Base-by-base conservation (phyloP, 2,797 vertebrate species). In the Sebastes taczanowskii region DNA sequence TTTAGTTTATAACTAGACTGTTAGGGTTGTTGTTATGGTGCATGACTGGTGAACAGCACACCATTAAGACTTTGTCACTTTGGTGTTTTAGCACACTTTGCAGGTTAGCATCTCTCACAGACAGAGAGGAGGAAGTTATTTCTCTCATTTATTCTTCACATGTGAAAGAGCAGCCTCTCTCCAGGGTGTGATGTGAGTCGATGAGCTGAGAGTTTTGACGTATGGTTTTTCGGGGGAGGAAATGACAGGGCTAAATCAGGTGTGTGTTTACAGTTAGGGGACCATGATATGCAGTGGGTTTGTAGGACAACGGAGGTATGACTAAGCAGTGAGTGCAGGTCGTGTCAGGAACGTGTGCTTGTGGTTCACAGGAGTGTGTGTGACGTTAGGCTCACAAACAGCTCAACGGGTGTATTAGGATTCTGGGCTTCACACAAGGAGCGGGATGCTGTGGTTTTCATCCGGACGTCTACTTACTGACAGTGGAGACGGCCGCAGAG, bases 381-480 rank as follows among this genome's bases (percentile, higher is more conserved):
- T 29, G 67, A 46, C 52, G 72, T 85, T 68, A 81, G 82, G 68
- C 38, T 80, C 74, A 77, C 82, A 81, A 49, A 59, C 14, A 65
- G 67, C 74, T 77, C 49, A 53, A 53, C 49, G 9, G 8, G 49
- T 53, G 81, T 66, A 46, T 73, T 23, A 46, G 76, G 76, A 66
- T 49, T 84, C 72, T 63, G 66, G 74, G 80, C 78, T 82, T 83
- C 96, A 88, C 84, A 83, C 89, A 65, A 11, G 34, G 59, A 76
- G 4, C 62, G 11, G 70, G 58, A 9, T 55, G 61, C n/a, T 58
- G 64, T 35, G 53, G 61, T 22, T 76, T 80, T 74, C 62, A 58
- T 0, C 96, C 95, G 86, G 95, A 95, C 2, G 90, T 95, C 0
- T 97, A 96, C 95, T 97, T 96, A 96, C 93, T 95, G 94, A 95